Evolutionary conservation across 2,888 invertebrate species (phyloP).

Genomic region (Heliconius erato): DNA sequence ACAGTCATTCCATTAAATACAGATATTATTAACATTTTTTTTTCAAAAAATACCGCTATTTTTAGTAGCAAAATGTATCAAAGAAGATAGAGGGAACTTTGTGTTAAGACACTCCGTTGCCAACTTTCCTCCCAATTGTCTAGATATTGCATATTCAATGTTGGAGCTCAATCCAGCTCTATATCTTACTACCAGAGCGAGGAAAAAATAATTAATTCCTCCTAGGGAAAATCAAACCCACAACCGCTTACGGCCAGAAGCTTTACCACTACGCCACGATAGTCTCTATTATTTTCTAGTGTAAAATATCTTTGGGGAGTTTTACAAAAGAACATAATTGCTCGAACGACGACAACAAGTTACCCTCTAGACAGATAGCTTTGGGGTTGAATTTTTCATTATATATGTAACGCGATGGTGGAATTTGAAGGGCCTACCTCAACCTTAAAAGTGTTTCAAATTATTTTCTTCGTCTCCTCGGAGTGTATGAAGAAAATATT

Average conservation of each 20-base stretch:
- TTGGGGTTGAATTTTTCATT: constrained; percentile 62
- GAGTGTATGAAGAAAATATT: neutral
- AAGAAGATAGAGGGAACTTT: no score
- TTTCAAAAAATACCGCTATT: neutral
- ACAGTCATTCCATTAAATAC: neutral
- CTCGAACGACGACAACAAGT: constrained; percentile 56
- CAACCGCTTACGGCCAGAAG: neutral
- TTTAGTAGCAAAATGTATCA: no score
- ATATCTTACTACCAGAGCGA: neutral
- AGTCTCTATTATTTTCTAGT: constrained; percentile 8
- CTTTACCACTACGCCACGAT: neutral
- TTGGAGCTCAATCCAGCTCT: neutral
- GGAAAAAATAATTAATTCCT: neutral
- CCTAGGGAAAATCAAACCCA: neutral
- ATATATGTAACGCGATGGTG: constrained; percentile 51
- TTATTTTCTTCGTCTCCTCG: constrained; percentile 14
- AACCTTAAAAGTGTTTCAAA: constrained; percentile 26
- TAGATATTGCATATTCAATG: neutral
- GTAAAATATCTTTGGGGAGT: constrained; percentile 31
- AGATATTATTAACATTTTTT: constrained; percentile 14
- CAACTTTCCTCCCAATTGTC: neutral
- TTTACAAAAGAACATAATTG: constrained; percentile 47
- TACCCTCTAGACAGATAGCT: constrained; percentile 64
- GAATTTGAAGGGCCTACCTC: constrained; percentile 47
- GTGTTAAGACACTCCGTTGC: no score